Percentiles rank a stretch among this genome's conserved stretches.
Evolutionary conservation across 2,888 invertebrate genomes (phyloP).

Genomic region (Aphodius sticticus): DNA sequence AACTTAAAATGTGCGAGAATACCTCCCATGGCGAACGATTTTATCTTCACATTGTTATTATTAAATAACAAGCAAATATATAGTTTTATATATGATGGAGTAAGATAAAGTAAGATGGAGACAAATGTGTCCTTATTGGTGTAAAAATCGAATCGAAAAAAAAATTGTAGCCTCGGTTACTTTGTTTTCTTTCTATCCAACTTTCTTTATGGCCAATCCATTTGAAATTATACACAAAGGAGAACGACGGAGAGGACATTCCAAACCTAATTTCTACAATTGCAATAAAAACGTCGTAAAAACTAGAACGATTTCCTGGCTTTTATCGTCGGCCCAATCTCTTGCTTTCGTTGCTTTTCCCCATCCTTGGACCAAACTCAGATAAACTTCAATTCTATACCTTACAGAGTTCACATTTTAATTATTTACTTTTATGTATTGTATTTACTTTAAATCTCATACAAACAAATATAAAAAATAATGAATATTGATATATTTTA

Average conservation of each 20-base stretch:
- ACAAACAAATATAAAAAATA: no score
- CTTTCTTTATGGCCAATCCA: slow-evolving; percentile 14
- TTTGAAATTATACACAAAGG: slow-evolving; percentile 21
- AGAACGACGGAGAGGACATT: slow-evolving; percentile 16
- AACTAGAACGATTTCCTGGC: slow-evolving; percentile 18
- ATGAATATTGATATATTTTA: background rate
- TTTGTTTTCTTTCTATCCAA: slow-evolving; percentile 8
- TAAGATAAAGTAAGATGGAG: no score
- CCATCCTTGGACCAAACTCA: background rate
- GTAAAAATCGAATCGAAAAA: background rate
- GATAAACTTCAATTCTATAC: background rate
- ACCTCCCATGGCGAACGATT: background rate
- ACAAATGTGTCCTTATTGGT: background rate
- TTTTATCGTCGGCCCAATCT: slow-evolving; percentile 16
- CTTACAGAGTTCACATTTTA: background rate
- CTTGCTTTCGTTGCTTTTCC: background rate
- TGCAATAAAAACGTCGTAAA: slow-evolving; percentile 29
- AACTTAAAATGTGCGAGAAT: background rate
- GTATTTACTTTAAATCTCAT: no score
- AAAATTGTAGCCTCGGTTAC: background rate
- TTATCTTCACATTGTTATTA: background rate
- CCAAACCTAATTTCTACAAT: slow-evolving; percentile 24
- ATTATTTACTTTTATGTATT: background rate
- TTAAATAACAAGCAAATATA: background rate
- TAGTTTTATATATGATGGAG: background rate